Evolutionary conservation across 2,888 invertebrate species (phyloP), one percentile per base, ranked within the genome.

Genomic region (Plebejus argus): DNA sequence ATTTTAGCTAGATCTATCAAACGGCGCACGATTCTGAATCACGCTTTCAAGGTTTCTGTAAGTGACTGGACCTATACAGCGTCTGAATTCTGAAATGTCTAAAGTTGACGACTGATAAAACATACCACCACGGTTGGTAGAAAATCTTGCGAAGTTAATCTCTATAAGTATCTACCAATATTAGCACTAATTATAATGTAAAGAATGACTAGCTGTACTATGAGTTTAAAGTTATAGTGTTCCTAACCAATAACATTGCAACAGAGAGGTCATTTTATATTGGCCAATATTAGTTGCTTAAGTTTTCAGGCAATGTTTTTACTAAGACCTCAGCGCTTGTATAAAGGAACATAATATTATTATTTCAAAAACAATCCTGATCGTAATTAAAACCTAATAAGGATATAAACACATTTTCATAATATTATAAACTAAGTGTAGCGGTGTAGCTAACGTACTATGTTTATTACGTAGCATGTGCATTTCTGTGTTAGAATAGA

Each of bases 271-370:
- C 70, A 79, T 76, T 79, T 78, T 84, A 82, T 76, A 80, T 78
- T 87, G 88, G 91, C 79, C 80, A 81, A 81, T 82, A 85, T 86
- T 83, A 86, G 83, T 85, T 87, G 86, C 87, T 89, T 89, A 85
- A 91, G 91, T 91, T 93, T 92, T 93, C 93, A 93, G 93, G 92
- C 92, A 89, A 89, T 93, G 92, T 93, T 93, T 92, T 91, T 89
- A 89, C 91, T 92, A 87, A 88, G 86, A 87, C 89, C 88, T 86
- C 88, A 86, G 88, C 88, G 89, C 88, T 89, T 88, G 87, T 86
- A 87, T 89, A 87, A 87, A 88, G 87, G 45, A 10, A 12, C 45
- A 45, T 12, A 45, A 45, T 45, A 45, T 12, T 45, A 83, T 10
- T 89, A 87, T 86, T 86, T 58, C 88, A 90, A 92, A 94, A 93